phyloP scores from a whole-genome alignment of 92 coral and sea anemone species.

The Palythoa grandis region DNA sequence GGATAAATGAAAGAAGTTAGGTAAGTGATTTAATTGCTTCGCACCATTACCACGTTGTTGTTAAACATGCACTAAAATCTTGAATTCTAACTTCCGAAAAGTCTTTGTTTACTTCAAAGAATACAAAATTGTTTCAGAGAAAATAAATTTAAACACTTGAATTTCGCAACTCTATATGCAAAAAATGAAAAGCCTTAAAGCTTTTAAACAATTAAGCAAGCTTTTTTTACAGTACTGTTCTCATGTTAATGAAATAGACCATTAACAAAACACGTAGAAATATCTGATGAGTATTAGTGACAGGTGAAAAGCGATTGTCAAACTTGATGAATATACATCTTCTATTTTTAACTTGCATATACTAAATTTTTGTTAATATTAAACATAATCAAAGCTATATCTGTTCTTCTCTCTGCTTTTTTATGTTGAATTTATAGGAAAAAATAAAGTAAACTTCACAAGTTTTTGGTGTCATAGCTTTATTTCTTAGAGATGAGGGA shows the following conservation, averaged over 20 bases:
- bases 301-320: background rate
- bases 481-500: too few relatives aligned
- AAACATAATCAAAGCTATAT: background rate
- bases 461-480: too few relatives aligned
- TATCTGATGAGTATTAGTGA: background rate
- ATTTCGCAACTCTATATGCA: background rate
- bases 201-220: background rate
- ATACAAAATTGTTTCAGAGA: too few relatives aligned
- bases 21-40: background rate
- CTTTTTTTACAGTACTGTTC: background rate
- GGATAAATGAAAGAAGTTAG: slow-evolving; percentile 63
- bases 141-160: background rate
- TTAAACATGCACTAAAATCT: background rate
- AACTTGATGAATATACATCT: background rate
- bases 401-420: too few relatives aligned
- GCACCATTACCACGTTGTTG: background rate
- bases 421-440: too few relatives aligned
- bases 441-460: too few relatives aligned
- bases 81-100: background rate
- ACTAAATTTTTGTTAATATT: background rate
- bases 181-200: background rate
- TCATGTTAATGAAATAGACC: background rate
- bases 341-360: background rate
- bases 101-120: background rate
- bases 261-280: background rate